Evolutionary conservation across 2,113 vertebrate species (phyloP), one percentile per base, ranked within the genome.

Genomic region (Capreolus pygargus): DNA sequence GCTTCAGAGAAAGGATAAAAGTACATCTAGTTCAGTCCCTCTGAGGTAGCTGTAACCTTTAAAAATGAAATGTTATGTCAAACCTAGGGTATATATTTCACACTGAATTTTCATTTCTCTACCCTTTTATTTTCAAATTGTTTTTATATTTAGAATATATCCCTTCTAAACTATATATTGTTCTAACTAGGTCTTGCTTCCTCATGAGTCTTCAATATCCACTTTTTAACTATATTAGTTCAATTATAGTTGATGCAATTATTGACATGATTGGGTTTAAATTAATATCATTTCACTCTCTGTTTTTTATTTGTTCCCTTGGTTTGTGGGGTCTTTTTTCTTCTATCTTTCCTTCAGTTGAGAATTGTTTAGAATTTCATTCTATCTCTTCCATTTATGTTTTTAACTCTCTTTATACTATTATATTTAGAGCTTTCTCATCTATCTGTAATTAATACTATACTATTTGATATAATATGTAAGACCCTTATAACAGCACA

Each of bases 11-110:
- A 95, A 95, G 96, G 98, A 67, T 92, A 10, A 21, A 95, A 95
- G 93, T 89, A 27, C 97, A 86, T 97, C 97, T 95, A 91, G 93
- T 89, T 98, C 98, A 92, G 98, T 97, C 98, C 97, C 97, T 96
- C 45, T 97, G 95, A 98, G 97, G 96, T 95, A 95, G 96, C 98
- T 98, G 88, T 93, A 93, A 97, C 79, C 94, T 96, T 97, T 97
- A 92, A 94, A 96, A 97, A 89, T 87, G 79, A 97, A 96, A 95
- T 95, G 82, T 97, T 98, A 98, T 95, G 82, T 97, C 98, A 98
- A 8, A 91, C 98, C 92, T 97, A 91, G 97, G 95, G 87, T 97
- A 11, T 92, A 70, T 90, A 95, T 96, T 97, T 93, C 23, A 15
- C 88, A 90, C 88, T 98, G 98, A 98, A 97, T 21, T 70, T 39